These are phyloP conservation scores for Ceuthmochares aereus DNA, from an alignment of 2,113 vertebrate genomes.

Conservation along the genomic window DNA sequence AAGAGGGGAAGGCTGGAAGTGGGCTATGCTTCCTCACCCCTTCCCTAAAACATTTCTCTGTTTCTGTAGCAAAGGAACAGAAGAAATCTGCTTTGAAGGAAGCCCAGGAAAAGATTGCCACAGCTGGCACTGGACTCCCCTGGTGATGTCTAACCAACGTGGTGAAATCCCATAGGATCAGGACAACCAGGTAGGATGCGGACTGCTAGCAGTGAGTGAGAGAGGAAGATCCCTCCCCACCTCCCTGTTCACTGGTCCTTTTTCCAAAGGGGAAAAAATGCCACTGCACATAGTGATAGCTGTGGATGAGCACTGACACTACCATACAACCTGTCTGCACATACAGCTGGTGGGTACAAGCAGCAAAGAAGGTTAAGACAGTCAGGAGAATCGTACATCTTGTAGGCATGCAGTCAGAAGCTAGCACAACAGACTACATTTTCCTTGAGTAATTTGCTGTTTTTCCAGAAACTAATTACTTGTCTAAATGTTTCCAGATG, in stretches of 20 bases:
- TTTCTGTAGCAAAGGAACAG: background rate
- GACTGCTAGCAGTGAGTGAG: background rate
- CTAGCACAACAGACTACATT: background rate
- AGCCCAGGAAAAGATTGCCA: background rate
- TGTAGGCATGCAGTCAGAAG: background rate
- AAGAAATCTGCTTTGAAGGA: background rate
- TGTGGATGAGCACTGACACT: background rate
- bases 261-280: background rate
- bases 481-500: slow-evolving; percentile 39
- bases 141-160: background rate
- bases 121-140: background rate
- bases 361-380: background rate
- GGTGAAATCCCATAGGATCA: background rate
- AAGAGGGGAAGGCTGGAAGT: background rate
- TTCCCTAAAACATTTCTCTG: background rate
- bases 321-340: background rate
- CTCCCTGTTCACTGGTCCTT: background rate
- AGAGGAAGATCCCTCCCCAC: background rate
- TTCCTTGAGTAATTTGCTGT: background rate
- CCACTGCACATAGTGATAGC: background rate
- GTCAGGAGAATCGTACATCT: background rate
- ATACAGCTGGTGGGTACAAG: background rate
- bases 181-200: background rate
- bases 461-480: slow-evolving; percentile 45
- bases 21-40: background rate